Conservation (phyloP, 1,140 invertebrate genomes). For the Drosophila lacertosa region DNA sequence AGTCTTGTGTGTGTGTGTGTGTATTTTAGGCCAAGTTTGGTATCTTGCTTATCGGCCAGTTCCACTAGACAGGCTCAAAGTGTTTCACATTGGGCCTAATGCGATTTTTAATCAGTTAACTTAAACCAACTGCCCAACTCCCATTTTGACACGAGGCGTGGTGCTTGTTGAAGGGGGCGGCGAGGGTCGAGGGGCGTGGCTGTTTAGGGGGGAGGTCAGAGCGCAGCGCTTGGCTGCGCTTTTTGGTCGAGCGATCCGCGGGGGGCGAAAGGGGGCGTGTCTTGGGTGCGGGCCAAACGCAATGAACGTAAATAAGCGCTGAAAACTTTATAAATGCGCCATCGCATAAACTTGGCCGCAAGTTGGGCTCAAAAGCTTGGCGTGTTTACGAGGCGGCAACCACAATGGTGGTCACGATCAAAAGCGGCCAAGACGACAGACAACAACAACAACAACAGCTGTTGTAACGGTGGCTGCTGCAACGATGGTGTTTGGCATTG, state of each 20-base stretch:
- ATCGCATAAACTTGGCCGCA: slow-evolving; percentile 72
- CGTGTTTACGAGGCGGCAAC: slow-evolving; percentile 80
- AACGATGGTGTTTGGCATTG: slow-evolving; percentile 23
- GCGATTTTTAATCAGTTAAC: slow-evolving; percentile 11
- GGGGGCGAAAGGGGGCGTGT: not conserved
- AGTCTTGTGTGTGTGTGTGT: not conserved
- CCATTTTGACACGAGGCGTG: slow-evolving; percentile 5
- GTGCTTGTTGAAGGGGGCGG: not conserved
- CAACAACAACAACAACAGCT: slow-evolving; percentile 18
- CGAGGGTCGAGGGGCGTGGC: not conserved
- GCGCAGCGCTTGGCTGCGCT: slow-evolving; percentile 31
- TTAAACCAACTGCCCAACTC: not conserved
- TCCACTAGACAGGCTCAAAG: not conserved
- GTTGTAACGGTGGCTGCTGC: slow-evolving; percentile 50
- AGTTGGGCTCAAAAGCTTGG: slow-evolving; percentile 39
- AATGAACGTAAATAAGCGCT: slow-evolving; percentile 78
- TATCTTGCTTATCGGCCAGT: not conserved
- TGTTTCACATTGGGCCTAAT: slow-evolving; percentile 2
- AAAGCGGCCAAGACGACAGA: slow-evolving; percentile 67
- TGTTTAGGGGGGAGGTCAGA: slow-evolving; percentile 2
- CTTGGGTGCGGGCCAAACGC: slow-evolving; percentile 33
- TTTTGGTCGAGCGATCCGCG: slow-evolving; percentile 8
- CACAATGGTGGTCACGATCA: slow-evolving; percentile 81
- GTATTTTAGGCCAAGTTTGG: slow-evolving; percentile 1
- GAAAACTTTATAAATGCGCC: slow-evolving; percentile 78